Conservation (phyloP, 2,888 invertebrate genomes). For the Campoplex capitator region DNA sequence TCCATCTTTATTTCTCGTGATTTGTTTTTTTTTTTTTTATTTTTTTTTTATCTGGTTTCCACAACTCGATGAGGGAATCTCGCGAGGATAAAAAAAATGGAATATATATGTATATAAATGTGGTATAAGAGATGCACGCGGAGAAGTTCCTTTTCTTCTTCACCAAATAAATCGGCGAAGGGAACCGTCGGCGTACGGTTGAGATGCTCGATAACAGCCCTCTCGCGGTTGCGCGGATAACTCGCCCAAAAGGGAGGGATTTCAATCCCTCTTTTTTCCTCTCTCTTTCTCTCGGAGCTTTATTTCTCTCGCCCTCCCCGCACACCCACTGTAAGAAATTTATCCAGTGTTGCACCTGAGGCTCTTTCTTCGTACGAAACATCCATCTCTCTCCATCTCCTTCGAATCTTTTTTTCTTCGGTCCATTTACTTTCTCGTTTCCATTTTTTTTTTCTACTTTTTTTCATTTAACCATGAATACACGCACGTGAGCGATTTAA, state of each 20-base stretch:
- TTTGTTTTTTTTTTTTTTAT: constrained; percentile 32
- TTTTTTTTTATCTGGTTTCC: constrained; percentile 26
- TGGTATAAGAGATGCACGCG: constrained; percentile 44
- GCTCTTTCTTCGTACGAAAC: constrained; percentile 34
- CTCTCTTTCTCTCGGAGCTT: constrained; percentile 13
- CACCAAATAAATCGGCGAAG: constrained; percentile 67
- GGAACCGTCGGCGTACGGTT: constrained; percentile 53
- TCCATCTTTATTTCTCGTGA: constrained; percentile 60
- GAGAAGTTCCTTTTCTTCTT: constrained; percentile 60
- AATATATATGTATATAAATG: constrained; percentile 28
- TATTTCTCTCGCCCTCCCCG: constrained; percentile 36
- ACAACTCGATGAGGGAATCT: constrained; percentile 49
- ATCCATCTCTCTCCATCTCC: constrained; percentile 33
- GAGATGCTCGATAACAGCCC: constrained; percentile 65
- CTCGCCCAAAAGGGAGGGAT: constrained; percentile 50
- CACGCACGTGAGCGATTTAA: constrained; percentile 58
- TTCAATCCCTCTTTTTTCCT: constrained; percentile 24
- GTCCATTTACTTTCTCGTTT: background rate
- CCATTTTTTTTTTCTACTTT: constrained; percentile 13
- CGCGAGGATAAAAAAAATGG: constrained; percentile 14
- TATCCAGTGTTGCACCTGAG: constrained; percentile 67
- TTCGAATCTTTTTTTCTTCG: constrained; percentile 6
- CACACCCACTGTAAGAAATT: constrained; percentile 61
- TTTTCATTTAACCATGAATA: constrained; percentile 35
- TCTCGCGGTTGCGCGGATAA: constrained; percentile 63